Evolutionary conservation across 2,113 vertebrate species (phyloP).

Genomic region (Nothoprocta pentlandii): DNA sequence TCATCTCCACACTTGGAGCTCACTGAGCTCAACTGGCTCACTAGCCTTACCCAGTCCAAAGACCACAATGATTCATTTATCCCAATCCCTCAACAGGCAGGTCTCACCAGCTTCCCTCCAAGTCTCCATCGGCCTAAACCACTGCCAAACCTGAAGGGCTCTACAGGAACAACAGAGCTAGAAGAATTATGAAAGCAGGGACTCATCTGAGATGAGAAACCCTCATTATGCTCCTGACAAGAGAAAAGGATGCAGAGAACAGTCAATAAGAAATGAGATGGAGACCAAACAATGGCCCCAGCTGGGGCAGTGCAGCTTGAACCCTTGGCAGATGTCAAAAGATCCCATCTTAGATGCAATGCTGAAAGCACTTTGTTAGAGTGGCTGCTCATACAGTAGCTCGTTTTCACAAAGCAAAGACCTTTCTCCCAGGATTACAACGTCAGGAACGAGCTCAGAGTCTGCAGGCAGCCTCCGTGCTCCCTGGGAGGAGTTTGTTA

Average conservation of each 20-base stretch:
- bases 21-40: no score
- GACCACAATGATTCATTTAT: no score
- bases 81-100: no score
- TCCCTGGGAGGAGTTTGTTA: not conserved
- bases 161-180: no score
- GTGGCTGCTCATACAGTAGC: accelerated
- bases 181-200: not conserved
- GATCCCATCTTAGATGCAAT: not conserved
- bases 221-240: not conserved
- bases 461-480: not conserved
- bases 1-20: no score
- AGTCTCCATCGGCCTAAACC: no score
- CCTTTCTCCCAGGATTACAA: not conserved
- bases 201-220: not conserved
- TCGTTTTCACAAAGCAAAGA: not conserved
- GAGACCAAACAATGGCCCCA: not conserved
- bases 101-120: no score
- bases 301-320: not conserved
- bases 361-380: not conserved
- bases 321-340: not conserved
- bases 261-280: not conserved
- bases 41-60: no score
- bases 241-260: not conserved
- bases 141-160: no score
- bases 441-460: not conserved